Base-by-base conservation (phyloP, 2,113 vertebrate species). In the Actenoides lindsayi region DNA sequence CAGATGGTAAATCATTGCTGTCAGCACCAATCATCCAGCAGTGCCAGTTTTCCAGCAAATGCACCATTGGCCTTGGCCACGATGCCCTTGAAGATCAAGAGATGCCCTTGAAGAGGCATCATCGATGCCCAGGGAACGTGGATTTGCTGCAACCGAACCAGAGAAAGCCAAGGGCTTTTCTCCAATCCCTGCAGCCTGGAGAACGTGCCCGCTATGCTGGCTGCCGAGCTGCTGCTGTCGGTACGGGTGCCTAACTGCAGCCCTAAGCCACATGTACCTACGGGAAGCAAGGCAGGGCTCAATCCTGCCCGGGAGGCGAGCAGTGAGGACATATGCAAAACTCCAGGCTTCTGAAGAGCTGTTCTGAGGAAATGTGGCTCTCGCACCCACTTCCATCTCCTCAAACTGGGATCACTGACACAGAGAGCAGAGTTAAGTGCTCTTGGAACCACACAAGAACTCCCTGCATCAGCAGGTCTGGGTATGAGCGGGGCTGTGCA, bases 131-230 rank as follows among this genome's bases (percentile, higher is more conserved):
- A 18, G 41, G 31, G 60, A 62, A 28, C 5, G 1, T 0, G 1
- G 28, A 13, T 18, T 76, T 27, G 57, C 59, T 56, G 41, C 77
- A 67, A 51, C 20, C 15, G 20, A 11, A 19, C 7, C 42, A 7
- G 41, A 50, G 46, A 39, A 48, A 78, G 25, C 18, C 1, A 2
- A 23, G 42, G 8, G 24, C 33, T 79, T 39, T 39, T 21, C 62
- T 67, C 33, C 0, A 0, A 14, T 27, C 11, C 16, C 51, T 64
- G 50, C 63, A 53, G 76, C 56, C 63, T 16, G 31, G 31, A 35
- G 42, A 39, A 65, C 24, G 1, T 1, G 16, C n/a, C 28, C 1
- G 1, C n/a, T 15, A 1, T 2, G 8, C 37, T 6, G 15, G 7
- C 51, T 5, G 5, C 41, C 11, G 33, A 46, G 33, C 20, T 23